phyloP scores from a whole-genome alignment of 1,140 invertebrate genomes.

The Nasonia giraulti region DNA sequence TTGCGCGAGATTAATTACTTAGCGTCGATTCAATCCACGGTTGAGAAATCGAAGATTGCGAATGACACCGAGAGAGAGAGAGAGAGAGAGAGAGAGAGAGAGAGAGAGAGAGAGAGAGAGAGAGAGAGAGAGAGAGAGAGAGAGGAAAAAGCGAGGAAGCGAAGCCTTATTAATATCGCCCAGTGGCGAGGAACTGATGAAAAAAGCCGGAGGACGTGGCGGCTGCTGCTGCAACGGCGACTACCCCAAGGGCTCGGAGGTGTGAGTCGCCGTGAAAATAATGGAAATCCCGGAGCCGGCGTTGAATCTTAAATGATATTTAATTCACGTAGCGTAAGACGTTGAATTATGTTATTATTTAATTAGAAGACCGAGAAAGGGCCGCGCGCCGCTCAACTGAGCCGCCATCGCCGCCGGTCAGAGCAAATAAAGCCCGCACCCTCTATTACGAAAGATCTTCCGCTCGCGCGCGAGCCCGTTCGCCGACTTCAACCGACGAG shows the following conservation, averaged over 20 bases:
- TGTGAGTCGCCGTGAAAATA: slow-evolving; percentile 59
- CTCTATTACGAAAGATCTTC: slow-evolving; percentile 50
- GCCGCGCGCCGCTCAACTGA: slow-evolving; percentile 28
- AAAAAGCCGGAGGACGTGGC: slow-evolving; percentile 54
- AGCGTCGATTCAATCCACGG: too few relatives aligned
- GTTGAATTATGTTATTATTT: slow-evolving; percentile 72
- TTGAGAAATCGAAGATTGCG: neutral
- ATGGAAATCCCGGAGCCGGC: slow-evolving; percentile 62
- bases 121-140: neutral
- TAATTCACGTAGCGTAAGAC: slow-evolving; percentile 68
- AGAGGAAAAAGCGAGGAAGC: neutral
- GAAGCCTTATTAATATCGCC: slow-evolving; percentile 66
- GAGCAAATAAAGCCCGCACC: slow-evolving; percentile 56
- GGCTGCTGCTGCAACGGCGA: slow-evolving; percentile 21
- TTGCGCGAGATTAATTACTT: too few relatives aligned
- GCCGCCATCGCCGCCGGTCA: slow-evolving; percentile 55
- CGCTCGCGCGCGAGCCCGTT: neutral
- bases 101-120: neutral
- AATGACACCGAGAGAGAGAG: neutral
- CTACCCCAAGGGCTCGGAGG: slow-evolving; percentile 20
- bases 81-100: neutral
- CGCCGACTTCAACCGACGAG: neutral
- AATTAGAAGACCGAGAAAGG: slow-evolving; percentile 66
- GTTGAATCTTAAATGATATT: slow-evolving; percentile 71
- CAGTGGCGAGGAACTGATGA: slow-evolving; percentile 54